phyloP scores from a whole-genome alignment of 2,888 invertebrate genomes.

The Amiota minor region DNA sequence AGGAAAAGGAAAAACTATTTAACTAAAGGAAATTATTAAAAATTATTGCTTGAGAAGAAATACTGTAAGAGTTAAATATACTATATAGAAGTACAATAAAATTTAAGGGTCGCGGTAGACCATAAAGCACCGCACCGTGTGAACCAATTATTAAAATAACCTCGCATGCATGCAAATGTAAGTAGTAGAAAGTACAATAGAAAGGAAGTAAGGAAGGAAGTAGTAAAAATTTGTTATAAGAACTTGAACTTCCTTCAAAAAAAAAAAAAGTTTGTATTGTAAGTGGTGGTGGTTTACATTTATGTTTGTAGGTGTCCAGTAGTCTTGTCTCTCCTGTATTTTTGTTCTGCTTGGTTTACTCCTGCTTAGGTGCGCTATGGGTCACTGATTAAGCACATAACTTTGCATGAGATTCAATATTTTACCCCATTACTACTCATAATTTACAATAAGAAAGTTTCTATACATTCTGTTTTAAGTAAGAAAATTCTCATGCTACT shows the following conservation, averaged over 20 bases:
- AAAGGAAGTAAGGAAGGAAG: too few relatives aligned
- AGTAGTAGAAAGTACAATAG: not conserved
- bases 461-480: not conserved
- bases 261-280: not conserved
- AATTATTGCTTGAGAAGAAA: slow-evolving; percentile 55
- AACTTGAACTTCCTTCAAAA: slow-evolving; percentile 17
- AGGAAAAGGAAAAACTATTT: slow-evolving; percentile 63
- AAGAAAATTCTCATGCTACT: slow-evolving; percentile 3
- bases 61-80: slow-evolving; percentile 41
- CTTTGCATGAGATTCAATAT: slow-evolving; percentile 49
- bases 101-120: not conserved
- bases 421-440: not conserved
- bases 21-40: slow-evolving; percentile 70
- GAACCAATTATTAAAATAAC: slow-evolving; percentile 39
- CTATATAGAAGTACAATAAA: too few relatives aligned
- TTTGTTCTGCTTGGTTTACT: slow-evolving; percentile 5
- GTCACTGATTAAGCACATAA: slow-evolving; percentile 43
- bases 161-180: slow-evolving; percentile 46
- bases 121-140: slow-evolving; percentile 50
- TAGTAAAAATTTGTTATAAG: not conserved
- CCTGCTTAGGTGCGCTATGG: slow-evolving; percentile 50
- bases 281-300: slow-evolving; percentile 39
- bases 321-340: slow-evolving; percentile 4
- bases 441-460: not conserved
- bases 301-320: slow-evolving; percentile 51